phyloP scores from a whole-genome alignment of 2,797 vertebrate species.

The Euthynnus affinis region DNA sequence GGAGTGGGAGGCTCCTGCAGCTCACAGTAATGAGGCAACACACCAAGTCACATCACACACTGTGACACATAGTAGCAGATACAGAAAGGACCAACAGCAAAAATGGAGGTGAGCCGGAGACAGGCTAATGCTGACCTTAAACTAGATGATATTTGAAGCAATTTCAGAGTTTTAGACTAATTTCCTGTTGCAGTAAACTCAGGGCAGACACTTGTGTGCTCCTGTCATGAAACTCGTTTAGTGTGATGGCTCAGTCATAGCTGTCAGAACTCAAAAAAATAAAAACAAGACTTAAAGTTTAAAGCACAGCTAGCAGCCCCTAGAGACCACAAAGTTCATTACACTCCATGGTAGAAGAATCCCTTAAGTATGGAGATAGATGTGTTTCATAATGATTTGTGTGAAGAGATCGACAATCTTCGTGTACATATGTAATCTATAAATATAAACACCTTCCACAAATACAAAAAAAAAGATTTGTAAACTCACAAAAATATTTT shows the following conservation, averaged over 20 bases:
- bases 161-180: slow-evolving; percentile 29
- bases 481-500: no score
- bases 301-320: not conserved
- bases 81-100: slow-evolving; percentile 16
- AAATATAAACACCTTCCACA: no score
- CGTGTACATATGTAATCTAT: no score
- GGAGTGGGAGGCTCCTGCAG: slow-evolving; percentile 52
- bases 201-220: not conserved
- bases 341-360: not conserved
- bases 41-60: slow-evolving; percentile 44
- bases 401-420: no score
- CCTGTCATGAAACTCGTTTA: not conserved
- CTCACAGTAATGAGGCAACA: slow-evolving; percentile 69
- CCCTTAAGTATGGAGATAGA: no score
- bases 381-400: no score
- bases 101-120: slow-evolving; percentile 28
- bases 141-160: slow-evolving; percentile 31
- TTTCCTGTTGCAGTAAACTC: slow-evolving; percentile 10
- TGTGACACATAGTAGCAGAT: slow-evolving; percentile 21
- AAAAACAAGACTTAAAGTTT: not conserved
- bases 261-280: not conserved
- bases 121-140: slow-evolving; percentile 30
- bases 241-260: not conserved
- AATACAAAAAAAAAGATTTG: no score
- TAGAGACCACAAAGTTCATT: not conserved